Evolutionary conservation across 2,797 vertebrate genomes (phyloP).

Genomic region (Gymnothorax reevesii): DNA sequence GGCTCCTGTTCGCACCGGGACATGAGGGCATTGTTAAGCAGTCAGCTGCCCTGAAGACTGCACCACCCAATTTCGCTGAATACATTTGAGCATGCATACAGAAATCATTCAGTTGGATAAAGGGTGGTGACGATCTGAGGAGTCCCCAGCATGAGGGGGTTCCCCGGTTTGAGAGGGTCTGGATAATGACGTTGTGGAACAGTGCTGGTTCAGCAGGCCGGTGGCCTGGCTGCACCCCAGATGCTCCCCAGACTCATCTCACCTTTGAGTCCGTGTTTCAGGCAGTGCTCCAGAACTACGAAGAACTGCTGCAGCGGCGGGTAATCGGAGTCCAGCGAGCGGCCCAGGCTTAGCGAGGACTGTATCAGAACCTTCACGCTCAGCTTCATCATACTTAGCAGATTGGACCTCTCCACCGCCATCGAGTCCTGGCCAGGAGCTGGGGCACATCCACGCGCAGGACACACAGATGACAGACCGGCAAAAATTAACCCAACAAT

Average conservation of each 20-base stretch:
- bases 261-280: slow-evolving; percentile 97
- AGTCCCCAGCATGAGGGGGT: too few relatives aligned
- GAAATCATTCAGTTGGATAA: too few relatives aligned
- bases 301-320: slow-evolving; percentile 97
- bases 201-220: too few relatives aligned
- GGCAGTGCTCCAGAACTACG: slow-evolving; percentile 93
- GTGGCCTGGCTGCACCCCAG: too few relatives aligned
- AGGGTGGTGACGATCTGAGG: too few relatives aligned
- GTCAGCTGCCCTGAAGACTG: too few relatives aligned
- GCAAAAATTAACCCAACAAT: not conserved
- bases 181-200: too few relatives aligned
- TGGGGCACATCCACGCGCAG: not conserved
- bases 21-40: too few relatives aligned
- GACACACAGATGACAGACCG: not conserved
- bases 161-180: too few relatives aligned
- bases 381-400: slow-evolving; percentile 97
- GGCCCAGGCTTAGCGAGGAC: slow-evolving; percentile 90
- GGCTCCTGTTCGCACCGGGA: too few relatives aligned
- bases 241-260: slow-evolving; percentile 38
- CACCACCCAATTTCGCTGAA: too few relatives aligned
- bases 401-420: slow-evolving; percentile 90
- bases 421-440: slow-evolving; percentile 69
- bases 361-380: slow-evolving; percentile 94
- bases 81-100: too few relatives aligned
- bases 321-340: slow-evolving; percentile 90